Conservation (phyloP, 2,797 vertebrate genomes). For the Chromis chromis region DNA sequence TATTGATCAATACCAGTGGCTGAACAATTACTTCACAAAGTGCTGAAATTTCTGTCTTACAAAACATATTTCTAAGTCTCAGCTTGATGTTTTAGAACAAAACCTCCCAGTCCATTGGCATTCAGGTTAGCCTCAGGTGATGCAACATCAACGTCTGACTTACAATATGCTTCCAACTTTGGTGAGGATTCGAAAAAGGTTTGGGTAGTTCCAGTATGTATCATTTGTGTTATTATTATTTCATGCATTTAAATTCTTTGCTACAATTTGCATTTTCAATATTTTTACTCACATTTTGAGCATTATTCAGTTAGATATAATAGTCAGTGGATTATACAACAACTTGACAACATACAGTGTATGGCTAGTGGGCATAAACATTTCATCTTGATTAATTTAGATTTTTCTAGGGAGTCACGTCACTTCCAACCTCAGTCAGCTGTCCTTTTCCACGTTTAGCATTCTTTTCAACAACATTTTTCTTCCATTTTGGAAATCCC, state of each 20-base stretch:
- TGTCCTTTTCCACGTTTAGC: not conserved
- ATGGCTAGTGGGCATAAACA: too few relatives aligned
- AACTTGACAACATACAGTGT: too few relatives aligned
- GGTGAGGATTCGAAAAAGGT: not conserved
- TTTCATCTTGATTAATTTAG: too few relatives aligned
- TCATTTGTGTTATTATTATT: not conserved
- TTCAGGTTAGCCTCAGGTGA: conserved; percentile 40
- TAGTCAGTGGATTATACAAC: too few relatives aligned
- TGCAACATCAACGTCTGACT: conserved; percentile 30
- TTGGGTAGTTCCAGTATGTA: not conserved
- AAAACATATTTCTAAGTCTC: conserved; percentile 23
- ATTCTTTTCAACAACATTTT: not conserved
- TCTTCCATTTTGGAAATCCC: not conserved
- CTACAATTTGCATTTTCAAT: not conserved
- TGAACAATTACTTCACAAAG: conserved; percentile 18
- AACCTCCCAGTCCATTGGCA: conserved; percentile 19
- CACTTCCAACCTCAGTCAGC: not conserved
- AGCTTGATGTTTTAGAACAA: conserved; percentile 6
- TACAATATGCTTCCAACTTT: conserved; percentile 3
- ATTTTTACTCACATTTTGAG: too few relatives aligned
- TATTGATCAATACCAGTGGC: conserved; percentile 7
- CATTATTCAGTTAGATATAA: too few relatives aligned
- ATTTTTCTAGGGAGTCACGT: too few relatives aligned
- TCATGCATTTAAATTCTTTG: not conserved
- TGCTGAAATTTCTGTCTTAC: conserved; percentile 2